These are phyloP conservation scores for Mormyrus proboscirostris DNA, from an alignment of 2,797 vertebrate genomes.

Conservation along the genomic window DNA sequence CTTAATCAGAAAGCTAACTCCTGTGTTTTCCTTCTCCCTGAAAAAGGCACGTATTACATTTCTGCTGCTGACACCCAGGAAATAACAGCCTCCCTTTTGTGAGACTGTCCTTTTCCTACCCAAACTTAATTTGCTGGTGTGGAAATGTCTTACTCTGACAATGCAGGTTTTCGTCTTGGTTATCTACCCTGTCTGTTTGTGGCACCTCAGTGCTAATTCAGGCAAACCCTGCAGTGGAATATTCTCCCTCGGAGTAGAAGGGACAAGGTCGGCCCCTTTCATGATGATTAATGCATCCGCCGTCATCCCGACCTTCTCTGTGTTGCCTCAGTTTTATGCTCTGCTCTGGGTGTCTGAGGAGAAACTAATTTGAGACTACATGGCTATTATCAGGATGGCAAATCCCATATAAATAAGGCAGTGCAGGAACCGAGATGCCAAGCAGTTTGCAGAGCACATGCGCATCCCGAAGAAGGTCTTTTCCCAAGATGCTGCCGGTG, in stretches of 20 bases:
- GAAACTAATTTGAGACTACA: background rate
- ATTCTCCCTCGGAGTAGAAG: background rate
- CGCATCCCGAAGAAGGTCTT: background rate
- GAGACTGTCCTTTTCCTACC: constrained; percentile 25
- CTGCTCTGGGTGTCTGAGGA: background rate
- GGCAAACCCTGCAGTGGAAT: background rate
- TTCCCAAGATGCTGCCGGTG: background rate
- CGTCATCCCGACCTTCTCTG: background rate
- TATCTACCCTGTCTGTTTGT: background rate
- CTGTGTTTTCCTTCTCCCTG: constrained; percentile 8
- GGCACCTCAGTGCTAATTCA: background rate
- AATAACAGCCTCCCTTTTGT: constrained; percentile 21
- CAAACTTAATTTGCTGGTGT: constrained; percentile 21
- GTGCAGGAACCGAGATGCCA: background rate
- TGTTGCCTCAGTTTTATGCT: background rate
- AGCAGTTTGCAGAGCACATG: background rate
- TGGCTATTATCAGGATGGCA: background rate
- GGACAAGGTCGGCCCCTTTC: background rate
- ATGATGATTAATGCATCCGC: background rate
- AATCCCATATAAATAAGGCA: background rate
- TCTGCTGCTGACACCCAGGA: constrained; percentile 7
- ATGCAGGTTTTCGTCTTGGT: background rate
- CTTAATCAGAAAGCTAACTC: background rate
- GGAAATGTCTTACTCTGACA: constrained; percentile 1
- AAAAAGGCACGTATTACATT: constrained; percentile 16